phyloP scores from a whole-genome alignment of 2,113 vertebrate species.

The Ranitomeya imitator region DNA sequence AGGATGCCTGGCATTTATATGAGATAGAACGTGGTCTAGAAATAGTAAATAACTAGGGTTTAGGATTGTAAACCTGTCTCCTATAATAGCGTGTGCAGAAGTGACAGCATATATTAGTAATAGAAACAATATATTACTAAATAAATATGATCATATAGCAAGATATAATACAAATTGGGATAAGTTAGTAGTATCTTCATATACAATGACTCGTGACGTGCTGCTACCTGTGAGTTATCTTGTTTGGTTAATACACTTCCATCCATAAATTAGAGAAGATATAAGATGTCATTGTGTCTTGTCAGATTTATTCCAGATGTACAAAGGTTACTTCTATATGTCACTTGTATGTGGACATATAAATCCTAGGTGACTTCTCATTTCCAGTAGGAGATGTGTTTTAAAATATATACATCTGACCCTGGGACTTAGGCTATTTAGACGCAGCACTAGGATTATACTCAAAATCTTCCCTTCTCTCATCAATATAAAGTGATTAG shows the following conservation, averaged over 20 bases:
- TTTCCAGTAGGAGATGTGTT: neutral
- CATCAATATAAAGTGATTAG: slow-evolving; percentile 14
- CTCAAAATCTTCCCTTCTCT: neutral
- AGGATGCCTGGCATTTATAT: slow-evolving; percentile 20
- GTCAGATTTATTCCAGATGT: neutral
- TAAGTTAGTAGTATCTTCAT: neutral
- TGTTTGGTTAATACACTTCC: neutral
- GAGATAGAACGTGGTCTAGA: neutral
- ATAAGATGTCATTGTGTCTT: slow-evolving; percentile 15
- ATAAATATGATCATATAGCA: neutral
- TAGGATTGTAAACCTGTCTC: slow-evolving; percentile 11
- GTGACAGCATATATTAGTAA: slow-evolving; percentile 7
- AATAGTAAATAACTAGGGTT: neutral
- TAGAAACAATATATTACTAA: slow-evolving; percentile 19
- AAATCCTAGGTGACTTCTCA: neutral
- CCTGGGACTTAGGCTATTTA: neutral
- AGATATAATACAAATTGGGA: neutral
- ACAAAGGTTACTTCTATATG: slow-evolving; percentile 7
- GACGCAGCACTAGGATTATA: neutral
- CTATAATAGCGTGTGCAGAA: neutral
- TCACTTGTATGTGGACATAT: slow-evolving; percentile 6
- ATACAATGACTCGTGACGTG: neutral
- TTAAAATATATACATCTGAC: slow-evolving; percentile 7
- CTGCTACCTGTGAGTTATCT: neutral
- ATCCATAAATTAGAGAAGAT: neutral